Percentiles rank a stretch among this genome's conserved stretches.
Evolutionary conservation across 2,113 vertebrate species (phyloP).

Genomic region (Eudyptes chrysolophus): DNA sequence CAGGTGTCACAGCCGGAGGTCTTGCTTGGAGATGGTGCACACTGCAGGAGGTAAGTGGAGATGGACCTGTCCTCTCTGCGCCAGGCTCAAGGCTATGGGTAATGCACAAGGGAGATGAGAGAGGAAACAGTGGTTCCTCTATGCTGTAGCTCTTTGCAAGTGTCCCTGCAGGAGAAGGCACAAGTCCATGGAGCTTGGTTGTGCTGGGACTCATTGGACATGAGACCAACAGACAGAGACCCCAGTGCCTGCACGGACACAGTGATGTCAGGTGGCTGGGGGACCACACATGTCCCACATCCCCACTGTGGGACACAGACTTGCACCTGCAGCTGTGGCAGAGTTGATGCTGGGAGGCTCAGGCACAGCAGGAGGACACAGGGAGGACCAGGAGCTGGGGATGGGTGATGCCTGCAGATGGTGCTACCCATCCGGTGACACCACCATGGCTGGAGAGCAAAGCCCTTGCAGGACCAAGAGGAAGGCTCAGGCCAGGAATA

Average conservation of each 20-base stretch:
- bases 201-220: neutral
- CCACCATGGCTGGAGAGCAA: accelerated
- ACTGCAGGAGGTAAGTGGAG: neutral
- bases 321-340: neutral
- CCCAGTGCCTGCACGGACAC: neutral
- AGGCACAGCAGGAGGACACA: neutral
- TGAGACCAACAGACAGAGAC: neutral
- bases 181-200: neutral
- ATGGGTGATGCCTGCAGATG: neutral
- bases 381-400: neutral
- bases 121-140: neutral
- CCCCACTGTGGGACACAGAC: neutral
- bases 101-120: neutral
- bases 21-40: neutral
- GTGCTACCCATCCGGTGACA: neutral
- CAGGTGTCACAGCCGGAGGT: neutral
- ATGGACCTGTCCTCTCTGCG: neutral
- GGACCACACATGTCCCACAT: accelerated
- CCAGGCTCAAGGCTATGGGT: neutral
- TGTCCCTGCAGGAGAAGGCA: neutral
- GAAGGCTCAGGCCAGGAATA: neutral
- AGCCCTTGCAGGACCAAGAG: neutral
- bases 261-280: neutral
- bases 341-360: neutral
- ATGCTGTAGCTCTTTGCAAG: neutral